Evolutionary conservation across 2,113 vertebrate species (phyloP).

Genomic region (Plotosus lineatus): DNA sequence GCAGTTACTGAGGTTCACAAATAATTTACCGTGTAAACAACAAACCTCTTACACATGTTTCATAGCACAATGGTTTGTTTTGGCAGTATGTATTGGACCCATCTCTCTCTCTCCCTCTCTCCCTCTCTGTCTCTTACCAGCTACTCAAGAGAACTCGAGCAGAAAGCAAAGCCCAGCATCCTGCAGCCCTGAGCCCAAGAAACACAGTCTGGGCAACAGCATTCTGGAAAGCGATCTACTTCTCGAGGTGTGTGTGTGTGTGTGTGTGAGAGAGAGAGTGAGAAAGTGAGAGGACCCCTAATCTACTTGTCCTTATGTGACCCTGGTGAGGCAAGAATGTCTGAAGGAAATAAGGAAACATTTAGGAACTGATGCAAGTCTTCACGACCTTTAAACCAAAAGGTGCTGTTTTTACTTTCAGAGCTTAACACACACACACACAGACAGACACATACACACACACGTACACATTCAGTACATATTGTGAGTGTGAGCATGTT

Average conservation of each 20-base stretch:
- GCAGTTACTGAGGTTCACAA: neutral
- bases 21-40: too few relatives aligned
- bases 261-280: neutral
- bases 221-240: constrained; percentile 79
- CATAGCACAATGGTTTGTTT: constrained; percentile 21
- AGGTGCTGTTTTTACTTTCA: too few relatives aligned
- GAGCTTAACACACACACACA: neutral
- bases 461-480: neutral
- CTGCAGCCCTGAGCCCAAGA: constrained; percentile 31
- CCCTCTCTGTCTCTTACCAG: constrained; percentile 60
- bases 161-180: constrained; percentile 58
- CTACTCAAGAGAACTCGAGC: constrained; percentile 75
- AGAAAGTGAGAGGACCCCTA: neutral
- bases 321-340: neutral
- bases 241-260: constrained; percentile 74
- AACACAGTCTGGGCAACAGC: constrained; percentile 40
- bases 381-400: neutral
- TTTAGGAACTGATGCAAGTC: neutral
- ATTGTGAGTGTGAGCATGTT: neutral
- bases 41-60: constrained; percentile 3
- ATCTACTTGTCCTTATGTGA: neutral
- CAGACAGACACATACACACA: neutral
- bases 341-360: constrained; percentile 2
- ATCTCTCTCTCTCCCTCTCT: constrained; percentile 34
- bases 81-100: neutral